phyloP scores from a whole-genome alignment of 2,113 vertebrate species.

The Cichladusa arquata region DNA sequence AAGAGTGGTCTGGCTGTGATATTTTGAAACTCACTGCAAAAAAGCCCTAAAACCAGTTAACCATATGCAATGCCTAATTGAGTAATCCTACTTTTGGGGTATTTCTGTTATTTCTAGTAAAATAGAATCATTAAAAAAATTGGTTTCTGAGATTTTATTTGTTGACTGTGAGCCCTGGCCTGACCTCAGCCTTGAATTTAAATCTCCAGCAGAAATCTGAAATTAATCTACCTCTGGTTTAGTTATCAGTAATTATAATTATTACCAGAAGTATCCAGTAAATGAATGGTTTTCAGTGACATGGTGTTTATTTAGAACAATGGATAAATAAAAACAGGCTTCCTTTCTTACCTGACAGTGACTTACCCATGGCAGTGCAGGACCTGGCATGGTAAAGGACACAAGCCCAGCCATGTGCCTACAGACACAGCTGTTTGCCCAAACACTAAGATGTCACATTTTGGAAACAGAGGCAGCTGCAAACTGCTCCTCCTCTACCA shows the following conservation, averaged over 20 bases:
- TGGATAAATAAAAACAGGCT: background rate
- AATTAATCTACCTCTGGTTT: conserved; percentile 34
- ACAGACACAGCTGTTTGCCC: background rate
- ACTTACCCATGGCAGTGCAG: background rate
- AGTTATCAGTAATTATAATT: conserved; percentile 54
- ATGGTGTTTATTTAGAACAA: background rate
- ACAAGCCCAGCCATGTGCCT: background rate
- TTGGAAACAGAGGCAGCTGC: background rate
- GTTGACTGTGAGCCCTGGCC: conserved; percentile 53
- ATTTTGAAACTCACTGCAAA: background rate
- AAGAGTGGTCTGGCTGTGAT: background rate
- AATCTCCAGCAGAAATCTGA: conserved; percentile 39
- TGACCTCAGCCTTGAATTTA: conserved; percentile 59
- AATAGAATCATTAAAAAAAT: conserved; percentile 24
- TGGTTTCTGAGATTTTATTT: conserved; percentile 35
- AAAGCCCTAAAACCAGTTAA: background rate
- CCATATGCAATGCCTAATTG: conserved; percentile 3
- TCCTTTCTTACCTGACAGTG: background rate
- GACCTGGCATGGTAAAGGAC: background rate
- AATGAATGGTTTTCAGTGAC: background rate
- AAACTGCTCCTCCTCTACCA: background rate
- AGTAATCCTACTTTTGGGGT: conserved; percentile 24
- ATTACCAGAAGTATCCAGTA: conserved; percentile 38
- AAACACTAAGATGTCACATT: background rate
- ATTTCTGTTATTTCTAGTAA: conserved; percentile 38